Evolutionary conservation across 2,888 invertebrate genomes (phyloP).

Genomic region (Bugula neritina): DNA sequence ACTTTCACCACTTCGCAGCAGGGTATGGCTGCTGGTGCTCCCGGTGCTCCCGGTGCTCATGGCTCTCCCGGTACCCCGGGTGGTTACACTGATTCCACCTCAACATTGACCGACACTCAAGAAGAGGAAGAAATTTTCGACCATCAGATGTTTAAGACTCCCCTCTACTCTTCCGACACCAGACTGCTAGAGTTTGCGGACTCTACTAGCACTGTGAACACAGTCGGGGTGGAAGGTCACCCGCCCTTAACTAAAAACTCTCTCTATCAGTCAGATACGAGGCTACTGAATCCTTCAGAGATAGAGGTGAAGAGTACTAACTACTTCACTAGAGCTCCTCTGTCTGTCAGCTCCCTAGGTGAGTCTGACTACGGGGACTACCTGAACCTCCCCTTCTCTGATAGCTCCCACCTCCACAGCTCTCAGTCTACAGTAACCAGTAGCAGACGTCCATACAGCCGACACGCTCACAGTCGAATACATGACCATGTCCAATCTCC

Average conservation of each 20-base stretch:
- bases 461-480: background rate
- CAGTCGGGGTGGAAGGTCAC: background rate
- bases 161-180: constrained; percentile 15
- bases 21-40: too few relatives aligned
- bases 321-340: constrained; percentile 26
- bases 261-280: constrained; percentile 25
- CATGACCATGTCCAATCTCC: background rate
- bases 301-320: constrained; percentile 26
- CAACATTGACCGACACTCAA: background rate
- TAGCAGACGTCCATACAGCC: background rate
- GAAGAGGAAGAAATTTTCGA: background rate
- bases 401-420: background rate
- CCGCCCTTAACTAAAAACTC: constrained; percentile 6
- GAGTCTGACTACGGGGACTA: constrained; percentile 24
- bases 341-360: constrained; percentile 7
- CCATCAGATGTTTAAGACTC: background rate
- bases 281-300: constrained; percentile 16
- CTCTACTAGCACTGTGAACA: constrained; percentile 10
- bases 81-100: background rate
- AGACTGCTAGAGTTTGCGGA: constrained; percentile 16
- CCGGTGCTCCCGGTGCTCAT: too few relatives aligned
- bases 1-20: too few relatives aligned
- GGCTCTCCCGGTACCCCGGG: too few relatives aligned
- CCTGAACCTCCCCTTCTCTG: background rate
- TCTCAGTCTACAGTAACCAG: constrained; percentile 12